A percentile compares a stretch with the other conserved stretches of the same genome.
Conservation (phyloP, 2,113 vertebrate genomes). For the Petroica traversi region DNA sequence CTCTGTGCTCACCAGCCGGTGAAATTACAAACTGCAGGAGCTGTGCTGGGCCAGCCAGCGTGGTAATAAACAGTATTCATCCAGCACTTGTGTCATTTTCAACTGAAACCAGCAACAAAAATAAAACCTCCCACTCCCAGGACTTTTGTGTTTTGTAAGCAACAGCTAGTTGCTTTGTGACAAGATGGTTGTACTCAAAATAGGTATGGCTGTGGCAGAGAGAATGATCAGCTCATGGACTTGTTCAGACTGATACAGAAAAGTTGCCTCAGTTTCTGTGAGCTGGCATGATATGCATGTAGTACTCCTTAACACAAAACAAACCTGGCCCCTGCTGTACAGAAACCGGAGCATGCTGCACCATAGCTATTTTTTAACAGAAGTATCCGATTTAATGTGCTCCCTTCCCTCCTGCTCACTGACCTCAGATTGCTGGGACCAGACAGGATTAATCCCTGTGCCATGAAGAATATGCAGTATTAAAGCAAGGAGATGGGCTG, state of each 20-base stretch:
- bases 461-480: neutral
- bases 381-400: constrained; percentile 23
- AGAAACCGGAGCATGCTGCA: neutral
- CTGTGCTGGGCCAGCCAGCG: neutral
- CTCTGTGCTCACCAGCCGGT: neutral
- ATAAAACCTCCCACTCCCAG: constrained; percentile 40
- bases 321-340: neutral
- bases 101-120: neutral
- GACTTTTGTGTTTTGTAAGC: constrained; percentile 23
- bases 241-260: neutral
- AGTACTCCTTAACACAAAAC: neutral
- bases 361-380: constrained; percentile 40
- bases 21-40: neutral
- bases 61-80: neutral
- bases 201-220: neutral
- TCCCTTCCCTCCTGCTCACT: neutral
- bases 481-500: neutral
- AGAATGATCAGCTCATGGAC: neutral
- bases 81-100: neutral
- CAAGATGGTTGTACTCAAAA: neutral
- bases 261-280: neutral
- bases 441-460: neutral
- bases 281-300: neutral
- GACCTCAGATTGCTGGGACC: neutral
- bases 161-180: neutral